These are phyloP conservation scores for Cuniculus paca DNA, from an alignment of 2,797 vertebrate species.

Conservation along the genomic window DNA sequence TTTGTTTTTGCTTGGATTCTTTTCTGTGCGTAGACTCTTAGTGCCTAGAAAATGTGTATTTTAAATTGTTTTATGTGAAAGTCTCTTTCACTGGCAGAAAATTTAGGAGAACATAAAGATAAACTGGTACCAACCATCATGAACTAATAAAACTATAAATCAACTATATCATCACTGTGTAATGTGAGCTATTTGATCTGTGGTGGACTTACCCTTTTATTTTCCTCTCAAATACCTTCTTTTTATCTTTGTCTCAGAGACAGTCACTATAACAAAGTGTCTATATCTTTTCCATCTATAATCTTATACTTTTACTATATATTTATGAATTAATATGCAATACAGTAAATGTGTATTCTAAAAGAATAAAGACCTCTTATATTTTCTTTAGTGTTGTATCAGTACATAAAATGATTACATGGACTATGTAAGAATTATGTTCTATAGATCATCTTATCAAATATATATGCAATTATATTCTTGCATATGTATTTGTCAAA, in stretches of 20 bases:
- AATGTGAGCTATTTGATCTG: neutral
- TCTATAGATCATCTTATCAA: neutral
- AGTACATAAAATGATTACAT: neutral
- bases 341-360: neutral
- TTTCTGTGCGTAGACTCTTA: neutral
- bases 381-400: neutral
- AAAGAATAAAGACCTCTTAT: neutral
- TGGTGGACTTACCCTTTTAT: neutral
- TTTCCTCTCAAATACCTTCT: neutral
- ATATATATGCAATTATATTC: neutral
- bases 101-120: neutral
- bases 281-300: neutral
- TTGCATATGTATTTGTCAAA: neutral
- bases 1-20: neutral
- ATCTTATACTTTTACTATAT: neutral
- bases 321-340: neutral
- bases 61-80: neutral
- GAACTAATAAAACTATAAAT: neutral
- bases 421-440: neutral
- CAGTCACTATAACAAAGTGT: neutral
- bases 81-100: neutral
- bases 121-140: neutral
- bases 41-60: neutral
- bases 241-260: neutral
- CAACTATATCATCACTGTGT: neutral